phyloP scores from a whole-genome alignment of 2,888 invertebrate species.

The Orthosia cruda region DNA sequence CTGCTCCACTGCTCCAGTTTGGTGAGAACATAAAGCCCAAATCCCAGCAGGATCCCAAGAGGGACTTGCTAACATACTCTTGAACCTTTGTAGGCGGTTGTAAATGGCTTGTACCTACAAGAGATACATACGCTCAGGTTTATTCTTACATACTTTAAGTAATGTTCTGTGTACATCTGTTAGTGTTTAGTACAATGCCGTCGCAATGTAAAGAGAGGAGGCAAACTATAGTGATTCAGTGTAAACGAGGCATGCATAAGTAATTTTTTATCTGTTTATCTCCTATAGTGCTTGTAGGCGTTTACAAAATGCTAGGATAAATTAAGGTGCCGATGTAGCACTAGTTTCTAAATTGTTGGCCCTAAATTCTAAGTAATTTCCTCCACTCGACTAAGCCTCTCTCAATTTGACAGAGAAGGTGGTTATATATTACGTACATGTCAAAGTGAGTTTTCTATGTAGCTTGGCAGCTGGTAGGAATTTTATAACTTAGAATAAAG shows the following conservation, averaged over 20 bases:
- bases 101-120: constrained; percentile 16
- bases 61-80: constrained; percentile 1
- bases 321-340: neutral
- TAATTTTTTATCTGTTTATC: constrained; percentile 55
- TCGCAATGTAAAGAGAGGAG: constrained; percentile 9
- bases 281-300: constrained; percentile 16
- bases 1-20: constrained; percentile 1
- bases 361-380: no score
- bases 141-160: constrained; percentile 6
- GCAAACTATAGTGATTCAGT: constrained; percentile 11
- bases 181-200: constrained; percentile 7
- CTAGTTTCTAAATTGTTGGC: neutral
- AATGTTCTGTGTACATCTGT: constrained; percentile 12
- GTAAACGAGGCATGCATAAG: constrained; percentile 44
- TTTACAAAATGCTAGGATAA: constrained; percentile 4
- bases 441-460: no score
- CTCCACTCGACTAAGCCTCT: no score
- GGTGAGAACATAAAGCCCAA: constrained; percentile 21
- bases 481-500: no score
- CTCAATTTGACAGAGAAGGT: no score
- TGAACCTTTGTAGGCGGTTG: constrained; percentile 5
- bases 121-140: constrained; percentile 7
- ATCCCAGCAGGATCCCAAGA: constrained; percentile 5
- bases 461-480: no score
- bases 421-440: no score